Percentiles rank a stretch among this genome's conserved stretches.
phyloP scores from a whole-genome alignment of 37 sponge, comb jelly and placozoan species.

The Amphimedon queenslandica region DNA sequence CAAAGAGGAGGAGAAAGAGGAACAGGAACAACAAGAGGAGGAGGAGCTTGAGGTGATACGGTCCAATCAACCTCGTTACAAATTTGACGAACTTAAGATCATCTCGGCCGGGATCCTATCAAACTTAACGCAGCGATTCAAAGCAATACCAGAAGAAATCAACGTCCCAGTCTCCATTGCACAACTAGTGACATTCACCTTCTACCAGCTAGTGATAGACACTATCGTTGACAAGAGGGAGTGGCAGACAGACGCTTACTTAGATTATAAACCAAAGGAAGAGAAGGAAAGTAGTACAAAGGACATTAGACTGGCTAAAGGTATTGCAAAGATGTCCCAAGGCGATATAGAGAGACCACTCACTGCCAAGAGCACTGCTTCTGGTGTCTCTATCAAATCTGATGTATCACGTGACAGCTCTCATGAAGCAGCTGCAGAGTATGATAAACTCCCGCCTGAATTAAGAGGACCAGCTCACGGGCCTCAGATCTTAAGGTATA shows the following conservation, averaged over 20 bases:
- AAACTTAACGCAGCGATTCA: slow-evolving; percentile 6
- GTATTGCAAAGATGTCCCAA: background rate
- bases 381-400: slow-evolving; percentile 45
- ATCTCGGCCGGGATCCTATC: slow-evolving; percentile 38
- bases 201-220: slow-evolving; percentile 35
- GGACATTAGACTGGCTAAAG: background rate
- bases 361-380: slow-evolving; percentile 42
- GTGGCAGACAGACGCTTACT: slow-evolving; percentile 93
- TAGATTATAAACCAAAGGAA: slow-evolving; percentile 16
- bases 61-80: slow-evolving; percentile 15
- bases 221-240: slow-evolving; percentile 49
- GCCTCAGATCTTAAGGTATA: slow-evolving; percentile 56
- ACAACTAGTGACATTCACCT: slow-evolving; percentile 20
- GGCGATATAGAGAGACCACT: slow-evolving; percentile 21
- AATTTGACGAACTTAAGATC: slow-evolving; percentile 43
- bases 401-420: slow-evolving; percentile 15
- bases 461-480: slow-evolving; percentile 30
- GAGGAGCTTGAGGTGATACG: background rate
- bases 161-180: slow-evolving; percentile 34
- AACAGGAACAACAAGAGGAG: slow-evolving; percentile 34
- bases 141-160: background rate
- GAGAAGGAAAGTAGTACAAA: background rate
- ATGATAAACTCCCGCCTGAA: slow-evolving; percentile 57
- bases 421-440: slow-evolving; percentile 26
- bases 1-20: background rate